Conservation (phyloP, 2,797 vertebrate species). For the Melanotaenia nigrans region DNA sequence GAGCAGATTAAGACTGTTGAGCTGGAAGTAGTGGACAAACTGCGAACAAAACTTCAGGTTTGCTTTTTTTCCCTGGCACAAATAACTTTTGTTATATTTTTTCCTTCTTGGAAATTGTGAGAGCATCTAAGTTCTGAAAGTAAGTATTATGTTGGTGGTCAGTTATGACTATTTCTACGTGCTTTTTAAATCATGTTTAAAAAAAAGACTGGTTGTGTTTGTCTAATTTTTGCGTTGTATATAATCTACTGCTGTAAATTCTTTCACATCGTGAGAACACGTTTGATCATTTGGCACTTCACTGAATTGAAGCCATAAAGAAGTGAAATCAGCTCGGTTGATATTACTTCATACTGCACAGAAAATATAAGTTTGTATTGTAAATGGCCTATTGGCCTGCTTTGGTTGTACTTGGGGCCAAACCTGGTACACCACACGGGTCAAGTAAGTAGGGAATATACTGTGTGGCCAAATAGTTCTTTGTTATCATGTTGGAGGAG, state of each 20-base stretch:
- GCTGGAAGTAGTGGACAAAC: slow-evolving; percentile 57
- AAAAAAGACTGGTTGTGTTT: background rate
- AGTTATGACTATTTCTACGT: slow-evolving; percentile 1
- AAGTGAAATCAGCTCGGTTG: background rate
- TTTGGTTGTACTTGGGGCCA: background rate
- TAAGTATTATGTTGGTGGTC: slow-evolving; percentile 56
- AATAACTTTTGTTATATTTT: slow-evolving; percentile 23
- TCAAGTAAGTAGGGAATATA: background rate
- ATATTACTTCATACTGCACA: too few relatives aligned
- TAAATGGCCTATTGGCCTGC: too few relatives aligned
- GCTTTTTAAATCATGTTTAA: background rate
- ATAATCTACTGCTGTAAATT: background rate
- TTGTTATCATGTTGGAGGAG: background rate
- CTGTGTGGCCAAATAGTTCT: background rate
- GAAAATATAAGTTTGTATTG: too few relatives aligned
- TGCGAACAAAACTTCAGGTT: slow-evolving; percentile 34
- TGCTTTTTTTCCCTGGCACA: slow-evolving; percentile 7
- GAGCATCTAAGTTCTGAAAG: slow-evolving; percentile 48
- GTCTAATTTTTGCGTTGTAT: background rate
- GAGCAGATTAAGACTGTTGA: slow-evolving; percentile 78
- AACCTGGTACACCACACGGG: too few relatives aligned
- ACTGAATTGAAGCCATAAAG: background rate
- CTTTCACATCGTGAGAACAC: background rate
- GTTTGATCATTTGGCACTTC: background rate
- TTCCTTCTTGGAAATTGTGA: slow-evolving; percentile 38